Base-by-base conservation (phyloP, 1,140 invertebrate genomes). In the Bombus vancouverensis region DNA sequence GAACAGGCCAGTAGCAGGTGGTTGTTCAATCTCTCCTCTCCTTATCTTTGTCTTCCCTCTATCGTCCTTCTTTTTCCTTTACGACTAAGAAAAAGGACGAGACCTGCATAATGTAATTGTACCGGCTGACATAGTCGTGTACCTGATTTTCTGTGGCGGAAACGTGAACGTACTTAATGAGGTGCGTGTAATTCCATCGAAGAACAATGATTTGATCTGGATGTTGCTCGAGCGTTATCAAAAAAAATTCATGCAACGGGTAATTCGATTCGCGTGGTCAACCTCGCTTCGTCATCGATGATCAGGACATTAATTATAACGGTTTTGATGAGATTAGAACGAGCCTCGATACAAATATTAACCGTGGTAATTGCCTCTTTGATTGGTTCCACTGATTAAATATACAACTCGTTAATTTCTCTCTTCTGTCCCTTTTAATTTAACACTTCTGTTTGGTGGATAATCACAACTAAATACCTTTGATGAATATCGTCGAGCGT, bases 101-200 rank as follows among this genome's bases (percentile, higher is more conserved):
- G 87, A 83, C 87, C 59, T 13, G 87, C 72, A 86, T 88, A 88
- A 89, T 80, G 59, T 72, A 88, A 89, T 79, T 80, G 83, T 59
- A 44, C 39, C 44, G 22, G 70, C 22, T 13, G 34, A 59, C 57
- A 71, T 47, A 73, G 59, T 66, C 72, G 34, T 62, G 65, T 70
- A 53, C 32, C 83, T 82, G 87, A 86, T 86, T 86, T 79, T 79
- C 82, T 68, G 42, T 42, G 4, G 6, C 0, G 2, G 10, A 39
- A 34, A 81, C 73, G 53, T 59, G 57, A 44, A 28, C 42, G 34
- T 42, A 73, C 77, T 88, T 88, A 86, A 85, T 70, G 87, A 88
- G 39, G 12, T 32, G 44, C 25, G 37, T 8, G 18, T 53, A 6
- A 5, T 53, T 53, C 47, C 47, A 18, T 1, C 3, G 37, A 53